A percentile compares a stretch with the other conserved stretches of the same genome.
These are phyloP conservation scores for Pipistrellus kuhlii DNA, from an alignment of 2,797 vertebrate species.

Conservation along the genomic window DNA sequence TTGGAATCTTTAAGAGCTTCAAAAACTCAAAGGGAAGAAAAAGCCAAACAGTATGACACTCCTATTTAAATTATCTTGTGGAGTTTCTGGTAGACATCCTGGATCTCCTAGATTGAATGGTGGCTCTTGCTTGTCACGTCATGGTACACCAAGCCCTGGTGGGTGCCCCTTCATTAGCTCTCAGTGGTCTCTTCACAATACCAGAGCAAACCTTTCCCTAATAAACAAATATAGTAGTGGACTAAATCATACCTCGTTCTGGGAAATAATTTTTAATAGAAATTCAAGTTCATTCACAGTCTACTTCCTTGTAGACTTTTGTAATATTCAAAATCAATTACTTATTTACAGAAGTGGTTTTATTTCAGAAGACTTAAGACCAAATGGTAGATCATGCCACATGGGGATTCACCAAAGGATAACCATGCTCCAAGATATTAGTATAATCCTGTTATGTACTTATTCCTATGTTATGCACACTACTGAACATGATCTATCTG, in stretches of 20 bases:
- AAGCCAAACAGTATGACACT: background rate
- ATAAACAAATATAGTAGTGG: conserved; percentile 77
- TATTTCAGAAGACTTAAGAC: conserved; percentile 68
- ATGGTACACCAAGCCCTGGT: conserved; percentile 72
- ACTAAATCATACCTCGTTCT: conserved; percentile 82
- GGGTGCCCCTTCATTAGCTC: too few relatives aligned
- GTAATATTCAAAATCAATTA: conserved; percentile 81
- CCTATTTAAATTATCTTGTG: conserved; percentile 48
- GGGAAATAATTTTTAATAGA: conserved; percentile 79
- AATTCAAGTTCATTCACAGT: conserved; percentile 80
- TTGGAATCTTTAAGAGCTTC: background rate
- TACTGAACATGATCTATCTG: conserved; percentile 77
- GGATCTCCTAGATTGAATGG: conserved; percentile 19
- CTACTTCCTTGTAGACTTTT: conserved; percentile 71
- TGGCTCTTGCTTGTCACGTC: conserved; percentile 54
- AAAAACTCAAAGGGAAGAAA: conserved; percentile 52
- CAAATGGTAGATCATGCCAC: conserved; percentile 67
- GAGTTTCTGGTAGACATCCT: conserved; percentile 48
- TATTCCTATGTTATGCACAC: background rate
- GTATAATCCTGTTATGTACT: conserved; percentile 81
- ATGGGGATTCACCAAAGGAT: conserved; percentile 68
- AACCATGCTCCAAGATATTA: conserved; percentile 71
- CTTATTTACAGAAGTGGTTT: conserved; percentile 81
- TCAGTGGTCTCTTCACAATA: conserved; percentile 18
- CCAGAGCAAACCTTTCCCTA: conserved; percentile 81